Conservation (phyloP, 1,140 invertebrate species). For the Drosophila mojavensis region DNA sequence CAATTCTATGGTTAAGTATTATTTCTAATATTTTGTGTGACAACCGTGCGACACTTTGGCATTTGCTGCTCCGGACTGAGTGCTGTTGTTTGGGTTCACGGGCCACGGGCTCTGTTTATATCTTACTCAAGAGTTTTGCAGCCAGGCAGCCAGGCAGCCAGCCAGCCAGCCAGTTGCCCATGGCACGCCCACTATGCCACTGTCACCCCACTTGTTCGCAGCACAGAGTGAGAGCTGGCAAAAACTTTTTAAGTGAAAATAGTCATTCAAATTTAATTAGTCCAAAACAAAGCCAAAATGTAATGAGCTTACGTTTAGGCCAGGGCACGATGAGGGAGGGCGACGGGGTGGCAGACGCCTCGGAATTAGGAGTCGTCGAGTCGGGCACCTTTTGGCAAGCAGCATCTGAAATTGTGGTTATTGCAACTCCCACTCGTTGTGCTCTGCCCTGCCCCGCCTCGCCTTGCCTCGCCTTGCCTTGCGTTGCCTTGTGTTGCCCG, state of each 20-base stretch:
- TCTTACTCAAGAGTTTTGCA: conserved; percentile 71
- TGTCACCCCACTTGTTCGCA: no score
- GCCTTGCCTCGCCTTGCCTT: no score
- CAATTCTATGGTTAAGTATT: conserved; percentile 81
- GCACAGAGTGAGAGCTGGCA: conserved; percentile 35
- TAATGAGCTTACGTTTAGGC: conserved; percentile 79
- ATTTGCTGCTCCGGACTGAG: conserved; percentile 44
- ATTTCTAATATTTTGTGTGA: conserved; percentile 83
- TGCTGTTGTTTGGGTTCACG: conserved; percentile 31
- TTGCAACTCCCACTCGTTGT: conserved; percentile 32
- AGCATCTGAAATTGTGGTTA: conserved; percentile 78
- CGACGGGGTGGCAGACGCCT: neutral
- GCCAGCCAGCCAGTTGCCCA: conserved; percentile 18
- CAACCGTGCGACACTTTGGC: conserved; percentile 78
- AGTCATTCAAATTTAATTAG: conserved; percentile 83
- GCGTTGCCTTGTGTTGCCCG: neutral
- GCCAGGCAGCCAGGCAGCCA: conserved; percentile 1
- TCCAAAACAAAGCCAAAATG: conserved; percentile 81
- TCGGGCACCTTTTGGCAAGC: conserved; percentile 55
- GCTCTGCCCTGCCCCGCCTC: neutral
- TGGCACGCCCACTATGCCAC: conserved; percentile 18
- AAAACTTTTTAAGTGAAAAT: conserved; percentile 83
- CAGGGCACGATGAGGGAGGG: neutral
- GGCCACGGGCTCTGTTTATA: conserved; percentile 58
- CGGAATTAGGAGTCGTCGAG: neutral